These are phyloP conservation scores for Scaptomyza graminum DNA, from an alignment of 1,140 invertebrate genomes.

Conservation along the genomic window DNA sequence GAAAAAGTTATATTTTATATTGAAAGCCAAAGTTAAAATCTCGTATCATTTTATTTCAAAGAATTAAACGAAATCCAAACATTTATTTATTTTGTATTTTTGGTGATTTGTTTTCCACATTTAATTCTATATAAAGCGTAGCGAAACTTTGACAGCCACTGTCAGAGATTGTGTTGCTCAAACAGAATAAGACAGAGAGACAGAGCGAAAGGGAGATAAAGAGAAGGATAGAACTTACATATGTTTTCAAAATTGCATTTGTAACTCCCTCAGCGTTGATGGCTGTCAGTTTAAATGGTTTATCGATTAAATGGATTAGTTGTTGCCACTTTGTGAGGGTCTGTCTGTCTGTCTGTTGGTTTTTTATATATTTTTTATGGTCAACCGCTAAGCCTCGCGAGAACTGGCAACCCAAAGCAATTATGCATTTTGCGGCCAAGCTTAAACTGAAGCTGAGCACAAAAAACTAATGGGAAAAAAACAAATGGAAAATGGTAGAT, in stretches of 20 bases:
- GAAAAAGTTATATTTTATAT: too few species aligned
- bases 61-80: neutral
- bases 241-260: conserved; percentile 5
- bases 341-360: neutral
- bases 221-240: neutral
- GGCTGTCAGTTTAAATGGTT: conserved; percentile 11
- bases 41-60: neutral
- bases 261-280: conserved; percentile 5
- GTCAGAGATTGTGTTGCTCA: neutral
- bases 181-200: neutral
- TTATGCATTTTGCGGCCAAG: conserved; percentile 18
- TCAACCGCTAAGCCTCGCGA: conserved; percentile 26
- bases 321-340: conserved; percentile 1
- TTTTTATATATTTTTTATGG: conserved; percentile 11
- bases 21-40: neutral
- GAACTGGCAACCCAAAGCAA: conserved; percentile 6
- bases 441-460: neutral
- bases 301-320: conserved; percentile 29
- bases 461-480: neutral
- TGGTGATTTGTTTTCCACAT: neutral
- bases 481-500: neutral
- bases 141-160: neutral
- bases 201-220: neutral
- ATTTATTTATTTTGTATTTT: neutral
- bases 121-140: neutral